Evolutionary conservation across 2,113 vertebrate species (phyloP).

Genomic region (Athene noctua): DNA sequence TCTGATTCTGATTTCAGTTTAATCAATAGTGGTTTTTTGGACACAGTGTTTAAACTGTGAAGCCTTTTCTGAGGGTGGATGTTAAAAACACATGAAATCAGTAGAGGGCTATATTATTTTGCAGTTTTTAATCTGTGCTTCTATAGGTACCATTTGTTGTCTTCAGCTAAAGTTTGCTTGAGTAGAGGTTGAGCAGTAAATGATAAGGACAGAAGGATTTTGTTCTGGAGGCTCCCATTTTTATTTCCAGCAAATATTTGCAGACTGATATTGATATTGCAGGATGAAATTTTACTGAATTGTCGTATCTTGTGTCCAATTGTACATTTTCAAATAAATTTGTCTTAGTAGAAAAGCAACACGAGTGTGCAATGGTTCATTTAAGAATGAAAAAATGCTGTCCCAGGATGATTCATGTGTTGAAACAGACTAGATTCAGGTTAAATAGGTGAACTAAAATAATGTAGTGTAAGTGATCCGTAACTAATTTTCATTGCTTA

Average conservation of each 20-base stretch:
- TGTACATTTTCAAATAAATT: neutral
- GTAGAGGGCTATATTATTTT: neutral
- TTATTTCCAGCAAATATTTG: neutral
- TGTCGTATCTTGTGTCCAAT: neutral
- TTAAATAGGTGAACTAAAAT: conserved; percentile 16
- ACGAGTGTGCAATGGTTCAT: neutral
- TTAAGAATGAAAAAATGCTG: neutral
- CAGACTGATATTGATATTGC: neutral
- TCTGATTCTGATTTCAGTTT: neutral
- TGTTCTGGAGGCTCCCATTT: neutral
- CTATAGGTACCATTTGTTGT: neutral
- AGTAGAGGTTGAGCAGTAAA: neutral
- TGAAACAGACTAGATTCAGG: neutral
- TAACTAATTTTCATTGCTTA: neutral
- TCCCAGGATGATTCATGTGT: neutral
- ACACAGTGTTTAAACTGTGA: neutral
- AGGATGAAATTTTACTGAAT: neutral
- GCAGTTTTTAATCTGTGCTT: neutral
- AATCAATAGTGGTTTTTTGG: neutral
- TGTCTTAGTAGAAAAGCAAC: neutral
- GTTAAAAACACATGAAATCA: neutral
- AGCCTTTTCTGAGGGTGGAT: neutral
- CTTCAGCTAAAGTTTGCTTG: neutral
- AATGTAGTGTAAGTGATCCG: neutral
- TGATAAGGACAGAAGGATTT: neutral